Conservation (phyloP, 2,797 vertebrate genomes). For the Knipowitschia caucasica region DNA sequence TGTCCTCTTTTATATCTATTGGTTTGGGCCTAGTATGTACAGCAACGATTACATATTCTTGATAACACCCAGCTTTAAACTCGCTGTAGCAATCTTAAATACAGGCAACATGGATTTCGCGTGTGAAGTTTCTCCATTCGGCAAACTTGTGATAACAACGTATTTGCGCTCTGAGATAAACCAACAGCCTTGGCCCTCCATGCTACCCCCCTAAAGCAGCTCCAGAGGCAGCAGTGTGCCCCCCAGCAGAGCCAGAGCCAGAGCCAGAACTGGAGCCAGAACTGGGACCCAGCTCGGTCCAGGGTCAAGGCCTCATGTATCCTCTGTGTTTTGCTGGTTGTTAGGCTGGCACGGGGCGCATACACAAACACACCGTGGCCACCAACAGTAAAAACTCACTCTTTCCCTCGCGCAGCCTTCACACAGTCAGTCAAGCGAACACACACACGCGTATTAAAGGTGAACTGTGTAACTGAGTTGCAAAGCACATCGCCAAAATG, state of each 20-base stretch:
- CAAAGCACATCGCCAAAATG: no score
- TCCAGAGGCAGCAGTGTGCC: constrained; percentile 45
- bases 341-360: constrained; percentile 64
- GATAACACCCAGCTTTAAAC: no score
- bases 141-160: constrained; percentile 51
- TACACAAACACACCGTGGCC: constrained; percentile 59
- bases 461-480: not conserved
- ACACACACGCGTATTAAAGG: constrained; percentile 5
- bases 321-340: constrained; percentile 54
- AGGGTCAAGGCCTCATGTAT: constrained; percentile 60
- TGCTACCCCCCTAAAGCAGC: constrained; percentile 52
- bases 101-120: no score
- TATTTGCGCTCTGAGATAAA: constrained; percentile 57
- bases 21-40: no score
- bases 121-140: constrained; percentile 45
- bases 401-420: constrained; percentile 51
- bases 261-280: not conserved
- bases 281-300: constrained; percentile 31
- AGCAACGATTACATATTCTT: no score
- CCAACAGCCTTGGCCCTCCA: constrained; percentile 45
- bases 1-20: no score
- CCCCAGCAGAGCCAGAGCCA: not conserved
- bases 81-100: no score
- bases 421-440: constrained; percentile 34
- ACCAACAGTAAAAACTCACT: constrained; percentile 49